These are phyloP conservation scores for Coelopa frigida DNA, from an alignment of 1,140 invertebrate genomes.

Conservation along the genomic window DNA sequence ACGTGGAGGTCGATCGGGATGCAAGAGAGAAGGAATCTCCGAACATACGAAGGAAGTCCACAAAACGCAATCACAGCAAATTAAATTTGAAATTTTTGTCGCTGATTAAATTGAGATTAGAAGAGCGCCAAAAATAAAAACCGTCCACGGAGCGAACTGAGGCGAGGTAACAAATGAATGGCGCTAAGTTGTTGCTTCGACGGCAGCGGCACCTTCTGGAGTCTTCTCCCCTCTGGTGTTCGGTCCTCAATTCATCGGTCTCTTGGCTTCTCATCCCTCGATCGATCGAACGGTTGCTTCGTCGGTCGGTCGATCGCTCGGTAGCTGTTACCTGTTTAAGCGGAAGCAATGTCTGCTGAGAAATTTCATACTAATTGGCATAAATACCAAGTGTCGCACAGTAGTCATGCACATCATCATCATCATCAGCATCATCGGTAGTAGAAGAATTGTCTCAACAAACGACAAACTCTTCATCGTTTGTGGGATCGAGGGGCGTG, in stretches of 20 bases:
- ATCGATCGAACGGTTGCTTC: not conserved
- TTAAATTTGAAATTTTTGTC: no score
- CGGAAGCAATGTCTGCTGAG: constrained; percentile 37
- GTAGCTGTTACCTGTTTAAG: constrained; percentile 39
- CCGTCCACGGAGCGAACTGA: no score
- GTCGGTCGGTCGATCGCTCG: not conserved
- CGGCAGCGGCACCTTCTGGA: no score
- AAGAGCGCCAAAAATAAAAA: no score
- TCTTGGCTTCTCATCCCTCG: not conserved
- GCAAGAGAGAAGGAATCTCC: no score
- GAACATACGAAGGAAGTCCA: no score
- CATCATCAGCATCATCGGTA: constrained; percentile 6
- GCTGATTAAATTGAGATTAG: no score
- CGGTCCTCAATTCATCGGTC: not conserved
- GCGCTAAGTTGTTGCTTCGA: no score
- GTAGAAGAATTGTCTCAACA: not conserved
- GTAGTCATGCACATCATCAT: constrained; percentile 12
- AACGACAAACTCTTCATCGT: no score
- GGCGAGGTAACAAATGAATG: no score
- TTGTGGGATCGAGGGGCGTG: not conserved
- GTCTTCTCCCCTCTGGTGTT: not conserved
- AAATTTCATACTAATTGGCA: constrained; percentile 46
- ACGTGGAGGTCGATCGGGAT: no score
- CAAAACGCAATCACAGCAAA: no score
- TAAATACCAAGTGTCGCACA: constrained; percentile 44